Evolutionary conservation across 1,140 invertebrate genomes (phyloP), one percentile per base, ranked within the genome.

Genomic region (Oryzaephilus surinamensis): DNA sequence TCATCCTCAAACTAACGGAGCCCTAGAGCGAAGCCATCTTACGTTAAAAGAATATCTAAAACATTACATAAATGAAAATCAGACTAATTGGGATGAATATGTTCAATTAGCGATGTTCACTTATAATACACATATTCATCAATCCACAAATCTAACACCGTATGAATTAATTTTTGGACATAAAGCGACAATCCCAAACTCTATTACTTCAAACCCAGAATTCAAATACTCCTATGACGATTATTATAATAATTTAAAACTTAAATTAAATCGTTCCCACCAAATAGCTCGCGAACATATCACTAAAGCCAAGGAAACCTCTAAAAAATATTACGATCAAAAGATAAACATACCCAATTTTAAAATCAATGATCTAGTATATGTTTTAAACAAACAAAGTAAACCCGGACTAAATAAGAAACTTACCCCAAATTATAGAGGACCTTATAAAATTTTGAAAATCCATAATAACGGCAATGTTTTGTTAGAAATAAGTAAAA

Each of bases 71-170:
- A 52, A 56, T 14, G 34, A 50, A 26, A 43, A 61, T 30, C 55
- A 60, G 48, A 49, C 29, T 2, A 51, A 65, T 38, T 66, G 63
- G 58, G 56, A 62, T 23, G 29, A 57, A 37, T 64, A 42, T 41
- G 26, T 64, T 26, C 23, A 47, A 18, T 59, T 55, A 17, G 57
- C 58, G 0, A 58, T 57, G 48, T 65, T 62, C 30, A 49, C 43
- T 18, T 65, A 62, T 38, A 64, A 61, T 42, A 58, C 54, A 12
- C 41, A 19, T 13, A 32, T 47, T 20, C 55, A 61, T 33, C 48
- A 27, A 15, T 37, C 43, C 6, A 54, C 51, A 8, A 41, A 47
- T 31, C 58, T 42, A 31, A 49, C 49, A 23, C 53, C 57, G 11
- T 50, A 41, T 33, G 55, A 61, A 50, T 37, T 54, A 40, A 7